Conservation (phyloP, 2,113 vertebrate genomes). For the Neofelis nebulosa region DNA sequence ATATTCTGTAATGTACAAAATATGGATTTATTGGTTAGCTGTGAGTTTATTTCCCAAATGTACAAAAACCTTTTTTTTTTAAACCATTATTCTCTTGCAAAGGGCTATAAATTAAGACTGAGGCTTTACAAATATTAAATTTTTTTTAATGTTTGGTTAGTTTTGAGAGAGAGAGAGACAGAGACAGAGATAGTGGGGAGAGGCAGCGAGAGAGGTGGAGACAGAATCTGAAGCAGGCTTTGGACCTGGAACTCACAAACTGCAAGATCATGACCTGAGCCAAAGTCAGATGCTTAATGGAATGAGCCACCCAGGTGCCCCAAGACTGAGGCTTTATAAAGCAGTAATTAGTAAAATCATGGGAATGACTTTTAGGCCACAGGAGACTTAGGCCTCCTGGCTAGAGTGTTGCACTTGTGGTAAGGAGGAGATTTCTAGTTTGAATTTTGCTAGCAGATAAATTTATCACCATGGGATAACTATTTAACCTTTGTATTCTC, state of each 20-base stretch:
- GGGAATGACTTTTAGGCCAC: background rate
- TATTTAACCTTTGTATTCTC: background rate
- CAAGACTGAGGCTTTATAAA: background rate
- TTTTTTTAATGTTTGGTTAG: no score
- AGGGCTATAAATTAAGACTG: background rate
- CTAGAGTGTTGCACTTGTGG: background rate
- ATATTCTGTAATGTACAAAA: conserved; percentile 3
- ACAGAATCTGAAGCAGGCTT: no score
- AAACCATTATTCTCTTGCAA: background rate
- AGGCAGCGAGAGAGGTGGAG: no score
- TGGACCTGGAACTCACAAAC: no score
- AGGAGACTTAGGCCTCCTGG: background rate
- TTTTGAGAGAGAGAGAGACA: no score
- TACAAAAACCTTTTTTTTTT: background rate
- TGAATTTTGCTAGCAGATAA: conserved; percentile 10
- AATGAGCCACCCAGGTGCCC: no score
- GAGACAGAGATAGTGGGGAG: no score
- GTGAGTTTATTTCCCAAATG: conserved; percentile 17
- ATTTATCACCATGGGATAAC: background rate
- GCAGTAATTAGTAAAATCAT: background rate
- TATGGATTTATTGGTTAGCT: background rate
- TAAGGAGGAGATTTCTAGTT: background rate
- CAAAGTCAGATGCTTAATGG: no score
- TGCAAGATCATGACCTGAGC: no score
- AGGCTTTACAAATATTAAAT: background rate